phyloP scores from a whole-genome alignment of 1,140 invertebrate species.

The Bombus consobrinus region DNA sequence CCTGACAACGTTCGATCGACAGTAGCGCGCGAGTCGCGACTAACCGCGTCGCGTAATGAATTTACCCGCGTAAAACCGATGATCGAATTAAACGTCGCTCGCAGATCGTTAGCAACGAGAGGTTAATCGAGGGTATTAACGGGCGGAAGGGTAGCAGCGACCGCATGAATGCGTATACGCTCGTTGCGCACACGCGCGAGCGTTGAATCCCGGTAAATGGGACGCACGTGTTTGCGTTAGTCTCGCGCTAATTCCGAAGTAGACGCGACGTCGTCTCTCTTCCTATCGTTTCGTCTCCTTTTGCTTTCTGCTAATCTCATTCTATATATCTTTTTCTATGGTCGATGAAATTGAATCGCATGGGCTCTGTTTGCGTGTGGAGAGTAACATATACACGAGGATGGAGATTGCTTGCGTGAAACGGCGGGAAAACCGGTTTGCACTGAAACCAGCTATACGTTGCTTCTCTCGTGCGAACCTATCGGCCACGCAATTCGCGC shows the following conservation, averaged over 20 bases:
- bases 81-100: constrained; percentile 48
- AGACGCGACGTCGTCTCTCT: not conserved
- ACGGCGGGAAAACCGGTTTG: constrained; percentile 28
- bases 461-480: constrained; percentile 16
- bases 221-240: constrained; percentile 43
- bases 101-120: constrained; percentile 41
- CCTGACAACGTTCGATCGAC: not conserved
- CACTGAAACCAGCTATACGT: not conserved
- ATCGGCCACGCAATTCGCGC: constrained; percentile 25
- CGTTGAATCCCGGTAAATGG: constrained; percentile 42
- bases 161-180: not conserved
- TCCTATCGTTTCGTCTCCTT: not conserved
- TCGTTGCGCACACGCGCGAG: constrained; percentile 30
- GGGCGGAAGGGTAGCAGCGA: not conserved
- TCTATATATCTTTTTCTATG: no score
- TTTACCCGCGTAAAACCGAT: constrained; percentile 37
- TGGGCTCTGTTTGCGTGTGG: not conserved
- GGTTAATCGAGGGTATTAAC: constrained; percentile 47
- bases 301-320: not conserved
- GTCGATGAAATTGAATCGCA: not conserved
- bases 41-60: not conserved
- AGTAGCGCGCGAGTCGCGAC: not conserved
- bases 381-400: no score
- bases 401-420: not conserved
- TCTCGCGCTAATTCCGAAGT: constrained; percentile 47